A percentile compares a stretch with the other conserved stretches of the same genome.
Evolutionary conservation across 1,140 invertebrate genomes (phyloP).

Genomic region (Apis cerana): DNA sequence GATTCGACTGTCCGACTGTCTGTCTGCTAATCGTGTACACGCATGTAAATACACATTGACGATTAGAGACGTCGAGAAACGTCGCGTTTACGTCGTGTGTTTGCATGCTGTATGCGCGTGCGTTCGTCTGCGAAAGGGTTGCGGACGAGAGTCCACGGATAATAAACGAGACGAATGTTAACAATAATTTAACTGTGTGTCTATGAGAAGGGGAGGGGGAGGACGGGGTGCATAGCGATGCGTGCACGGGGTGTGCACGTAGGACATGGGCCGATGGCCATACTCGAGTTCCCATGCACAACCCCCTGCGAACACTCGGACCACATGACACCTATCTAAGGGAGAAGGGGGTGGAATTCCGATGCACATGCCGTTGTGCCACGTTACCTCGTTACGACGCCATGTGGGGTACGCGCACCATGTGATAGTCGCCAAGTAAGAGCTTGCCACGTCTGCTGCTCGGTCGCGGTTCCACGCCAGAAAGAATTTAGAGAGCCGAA

Average conservation of each 20-base stretch:
- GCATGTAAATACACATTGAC: constrained; percentile 53
- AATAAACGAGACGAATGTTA: constrained; percentile 67
- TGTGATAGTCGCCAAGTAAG: constrained; percentile 43
- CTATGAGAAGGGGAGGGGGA: constrained; percentile 16
- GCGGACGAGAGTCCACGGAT: background rate
- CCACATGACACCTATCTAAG: constrained; percentile 70
- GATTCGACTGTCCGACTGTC: background rate
- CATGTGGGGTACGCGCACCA: constrained; percentile 59
- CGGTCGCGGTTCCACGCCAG: background rate
- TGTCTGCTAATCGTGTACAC: constrained; percentile 19
- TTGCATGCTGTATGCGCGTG: constrained; percentile 10
- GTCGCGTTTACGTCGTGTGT: constrained; percentile 16
- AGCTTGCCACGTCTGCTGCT: constrained; percentile 3
- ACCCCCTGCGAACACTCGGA: constrained; percentile 75
- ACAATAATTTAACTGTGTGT: constrained; percentile 62
- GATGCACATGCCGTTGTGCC: constrained; percentile 68
- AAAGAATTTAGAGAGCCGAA: constrained; percentile 40
- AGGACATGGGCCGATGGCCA: constrained; percentile 74
- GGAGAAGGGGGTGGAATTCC: constrained; percentile 67
- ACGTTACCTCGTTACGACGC: constrained; percentile 44
- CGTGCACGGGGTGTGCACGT: background rate
- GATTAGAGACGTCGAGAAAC: constrained; percentile 51
- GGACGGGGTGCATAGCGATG: constrained; percentile 32
- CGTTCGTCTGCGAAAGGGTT: constrained; percentile 11
- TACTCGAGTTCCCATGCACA: constrained; percentile 72